Conservation (phyloP, 2,888 invertebrate genomes). For the Bellardia bayeri region DNA sequence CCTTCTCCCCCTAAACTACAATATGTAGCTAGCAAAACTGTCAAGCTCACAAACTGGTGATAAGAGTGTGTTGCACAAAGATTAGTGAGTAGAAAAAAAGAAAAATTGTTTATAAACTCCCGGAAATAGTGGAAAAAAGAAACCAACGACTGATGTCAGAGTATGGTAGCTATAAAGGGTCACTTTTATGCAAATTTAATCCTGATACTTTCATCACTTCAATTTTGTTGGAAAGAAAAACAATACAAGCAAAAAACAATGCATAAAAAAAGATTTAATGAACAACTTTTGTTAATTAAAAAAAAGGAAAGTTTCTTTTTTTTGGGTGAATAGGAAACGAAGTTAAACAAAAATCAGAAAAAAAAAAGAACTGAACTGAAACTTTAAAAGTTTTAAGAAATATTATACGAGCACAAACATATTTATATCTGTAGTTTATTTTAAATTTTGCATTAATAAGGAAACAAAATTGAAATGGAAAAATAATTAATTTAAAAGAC, state of each 20-base stretch:
- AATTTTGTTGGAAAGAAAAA: conserved; percentile 47
- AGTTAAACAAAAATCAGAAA: not conserved
- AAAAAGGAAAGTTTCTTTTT: conserved; percentile 43
- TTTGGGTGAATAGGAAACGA: conserved; percentile 24
- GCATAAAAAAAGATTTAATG: conserved; percentile 48
- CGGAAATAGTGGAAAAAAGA: conserved; percentile 40
- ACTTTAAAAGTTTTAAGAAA: conserved; percentile 39
- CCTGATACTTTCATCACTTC: conserved; percentile 65
- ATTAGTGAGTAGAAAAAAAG: conserved; percentile 52
- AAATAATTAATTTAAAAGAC: no score
- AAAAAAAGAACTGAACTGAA: conserved; percentile 32
- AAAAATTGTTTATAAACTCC: conserved; percentile 66
- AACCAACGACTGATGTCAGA: not conserved
- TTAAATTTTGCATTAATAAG: no score
- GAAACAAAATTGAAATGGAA: no score
- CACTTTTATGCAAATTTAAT: conserved; percentile 70
- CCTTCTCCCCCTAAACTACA: not conserved
- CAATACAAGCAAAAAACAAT: conserved; percentile 24
- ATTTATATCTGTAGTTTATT: no score
- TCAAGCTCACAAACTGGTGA: conserved; percentile 56
- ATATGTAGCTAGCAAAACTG: conserved; percentile 16
- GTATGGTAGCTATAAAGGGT: conserved; percentile 38
- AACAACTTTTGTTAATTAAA: conserved; percentile 59
- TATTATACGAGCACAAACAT: not conserved
- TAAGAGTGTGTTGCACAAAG: conserved; percentile 51